Evolutionary conservation across 2,797 vertebrate species (phyloP).

Genomic region (Mormyrus proboscirostris): DNA sequence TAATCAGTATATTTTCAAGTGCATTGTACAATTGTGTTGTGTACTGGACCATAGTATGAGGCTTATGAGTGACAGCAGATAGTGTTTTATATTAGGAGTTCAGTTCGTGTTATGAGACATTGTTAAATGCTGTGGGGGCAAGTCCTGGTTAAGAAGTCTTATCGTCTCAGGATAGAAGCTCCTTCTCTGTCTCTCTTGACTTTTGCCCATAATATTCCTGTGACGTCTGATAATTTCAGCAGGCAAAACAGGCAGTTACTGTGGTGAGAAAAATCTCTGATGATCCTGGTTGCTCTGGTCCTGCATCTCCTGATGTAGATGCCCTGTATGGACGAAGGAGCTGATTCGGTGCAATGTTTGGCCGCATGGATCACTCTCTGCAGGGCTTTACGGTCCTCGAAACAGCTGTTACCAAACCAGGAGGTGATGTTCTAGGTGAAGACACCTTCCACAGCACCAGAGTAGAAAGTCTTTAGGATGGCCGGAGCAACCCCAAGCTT

Average conservation of each 20-base stretch:
- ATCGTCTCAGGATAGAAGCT: background rate
- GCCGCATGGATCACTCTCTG: background rate
- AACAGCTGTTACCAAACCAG: background rate
- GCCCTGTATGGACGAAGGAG: background rate
- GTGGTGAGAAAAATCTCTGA: background rate
- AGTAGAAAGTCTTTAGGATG: background rate
- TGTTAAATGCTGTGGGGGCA: background rate
- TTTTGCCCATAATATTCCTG: background rate
- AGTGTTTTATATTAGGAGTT: too few relatives aligned
- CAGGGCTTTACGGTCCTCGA: background rate
- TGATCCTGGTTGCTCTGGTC: background rate
- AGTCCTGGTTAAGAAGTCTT: background rate
- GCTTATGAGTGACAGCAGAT: too few relatives aligned
- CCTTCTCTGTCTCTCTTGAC: background rate
- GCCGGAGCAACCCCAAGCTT: background rate
- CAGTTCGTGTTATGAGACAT: background rate
- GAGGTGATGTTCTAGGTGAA: background rate
- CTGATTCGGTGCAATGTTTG: background rate
- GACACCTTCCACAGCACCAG: background rate
- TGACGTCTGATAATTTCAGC: background rate
- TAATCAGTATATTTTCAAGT: background rate
- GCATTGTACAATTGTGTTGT: too few relatives aligned
- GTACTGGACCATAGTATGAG: too few relatives aligned
- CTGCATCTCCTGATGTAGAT: background rate
- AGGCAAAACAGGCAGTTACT: background rate